Conservation (phyloP, 2,888 invertebrate genomes). For the Steromphala cineraria region DNA sequence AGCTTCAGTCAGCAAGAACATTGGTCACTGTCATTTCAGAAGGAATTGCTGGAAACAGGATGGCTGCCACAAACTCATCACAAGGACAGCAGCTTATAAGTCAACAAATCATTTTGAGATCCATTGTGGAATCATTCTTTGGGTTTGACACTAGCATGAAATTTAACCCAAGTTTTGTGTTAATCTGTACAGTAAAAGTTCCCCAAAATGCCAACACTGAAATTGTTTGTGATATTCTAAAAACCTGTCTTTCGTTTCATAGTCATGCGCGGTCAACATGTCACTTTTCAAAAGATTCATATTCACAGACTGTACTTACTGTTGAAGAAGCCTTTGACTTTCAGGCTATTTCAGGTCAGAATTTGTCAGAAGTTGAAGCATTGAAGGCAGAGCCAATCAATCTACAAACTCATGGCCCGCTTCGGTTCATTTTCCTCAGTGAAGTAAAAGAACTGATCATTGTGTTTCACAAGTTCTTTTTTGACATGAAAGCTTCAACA, state of each 20-base stretch:
- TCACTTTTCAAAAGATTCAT: background rate
- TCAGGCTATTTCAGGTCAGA: background rate
- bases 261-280: background rate
- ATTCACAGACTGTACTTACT: background rate
- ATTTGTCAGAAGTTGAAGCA: slow-evolving; percentile 1
- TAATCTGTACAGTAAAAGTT: too few species aligned
- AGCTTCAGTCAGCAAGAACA: too few species aligned
- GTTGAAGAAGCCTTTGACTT: slow-evolving; percentile 6
- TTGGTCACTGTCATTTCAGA: slow-evolving; percentile 20
- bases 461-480: slow-evolving; percentile 30
- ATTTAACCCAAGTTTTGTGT: too few species aligned
- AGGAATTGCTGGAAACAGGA: slow-evolving; percentile 27
- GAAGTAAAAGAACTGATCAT: slow-evolving; percentile 24
- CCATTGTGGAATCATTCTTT: too few species aligned
- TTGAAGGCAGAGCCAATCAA: slow-evolving; percentile 30
- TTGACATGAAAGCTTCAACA: slow-evolving; percentile 26
- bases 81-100: background rate
- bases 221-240: too few species aligned
- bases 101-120: too few species aligned
- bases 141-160: too few species aligned
- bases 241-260: background rate
- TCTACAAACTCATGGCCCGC: slow-evolving; percentile 24
- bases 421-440: slow-evolving; percentile 30
- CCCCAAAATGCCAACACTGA: too few species aligned
- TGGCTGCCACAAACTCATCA: too few species aligned